Conservation (phyloP, 2,797 vertebrate genomes). For the Rhadinocentrus ornatus region DNA sequence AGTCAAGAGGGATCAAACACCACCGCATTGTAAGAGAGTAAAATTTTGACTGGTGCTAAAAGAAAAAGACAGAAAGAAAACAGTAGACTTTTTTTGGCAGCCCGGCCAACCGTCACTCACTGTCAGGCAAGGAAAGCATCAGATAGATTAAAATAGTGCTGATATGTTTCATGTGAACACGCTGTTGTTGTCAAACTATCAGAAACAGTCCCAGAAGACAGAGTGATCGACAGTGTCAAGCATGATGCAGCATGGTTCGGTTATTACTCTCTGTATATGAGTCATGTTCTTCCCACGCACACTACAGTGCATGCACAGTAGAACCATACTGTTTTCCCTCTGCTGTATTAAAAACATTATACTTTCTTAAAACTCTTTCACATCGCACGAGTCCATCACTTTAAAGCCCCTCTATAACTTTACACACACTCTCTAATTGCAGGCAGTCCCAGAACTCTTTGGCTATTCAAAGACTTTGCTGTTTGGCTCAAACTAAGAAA, state of each 20-base stretch:
- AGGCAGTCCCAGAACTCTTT: constrained; percentile 40
- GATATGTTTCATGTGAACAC: constrained; percentile 45
- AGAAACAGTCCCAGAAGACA: constrained; percentile 42
- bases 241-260: constrained; percentile 73
- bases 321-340: constrained; percentile 32
- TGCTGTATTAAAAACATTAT: constrained; percentile 39
- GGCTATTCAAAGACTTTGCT: constrained; percentile 56
- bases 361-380: constrained; percentile 35
- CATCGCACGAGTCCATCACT: constrained; percentile 22
- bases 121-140: constrained; percentile 23
- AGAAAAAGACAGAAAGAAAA: not conserved
- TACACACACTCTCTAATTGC: constrained; percentile 27
- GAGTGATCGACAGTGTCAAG: constrained; percentile 54
- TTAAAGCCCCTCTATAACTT: constrained; percentile 38
- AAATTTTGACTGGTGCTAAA: constrained; percentile 13
- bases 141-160: constrained; percentile 41
- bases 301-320: constrained; percentile 47
- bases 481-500: constrained; percentile 47
- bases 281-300: constrained; percentile 73
- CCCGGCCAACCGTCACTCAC: constrained; percentile 12
- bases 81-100: constrained; percentile 22
- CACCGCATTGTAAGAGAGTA: not conserved
- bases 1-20: constrained; percentile 18
- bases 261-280: constrained; percentile 69
- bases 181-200: constrained; percentile 64